Base-by-base conservation (phyloP, 2,797 vertebrate genomes). In the Darevskia nairensis region DNA sequence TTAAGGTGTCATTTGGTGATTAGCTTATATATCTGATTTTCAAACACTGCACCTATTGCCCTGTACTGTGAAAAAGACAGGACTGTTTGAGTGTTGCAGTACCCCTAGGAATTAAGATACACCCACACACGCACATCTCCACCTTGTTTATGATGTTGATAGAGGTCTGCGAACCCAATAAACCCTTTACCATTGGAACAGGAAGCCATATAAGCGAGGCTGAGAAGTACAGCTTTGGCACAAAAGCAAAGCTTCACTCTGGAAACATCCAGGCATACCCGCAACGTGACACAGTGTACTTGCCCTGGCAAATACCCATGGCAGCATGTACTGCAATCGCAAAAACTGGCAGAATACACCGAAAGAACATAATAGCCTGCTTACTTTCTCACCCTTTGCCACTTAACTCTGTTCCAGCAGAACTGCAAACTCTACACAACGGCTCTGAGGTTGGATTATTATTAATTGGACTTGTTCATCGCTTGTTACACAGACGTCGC, bases 181-280 rank as follows among this genome's bases (percentile, higher is more conserved):
- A 71, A 89, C 59, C 87, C 90, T 80, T 84, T 90, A 80, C 80
- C 90, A 71, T 61, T 6, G 76, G 61, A 88, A 44, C 88, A 89
- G 59, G 88, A 80, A 80, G 27, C 44, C 55, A 59, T 80, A 75
- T 3, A 90, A 89, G 44, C 79, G 89, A 80, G 86, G 90, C 83
- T 91, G 86, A 84, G 89, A 92, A 88, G 84, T 87, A 89, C 7
- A 92, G 92, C 32, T 39, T 19, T 90, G 78, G 86, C 82, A 80
- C 85, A 93, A 95, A 93, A 55, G 50, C 85, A 94, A 94, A 89
- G 61, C 41, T 86, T 86, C 80, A 61, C 59, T 90, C 80, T 91
- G 90, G 88, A 86, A 93, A 92, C 59, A 35, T 0, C 13, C 86
- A 91, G 1, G 1, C 46, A 80, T 82, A 75, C 29, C 75, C 46